These are phyloP conservation scores for Chelon auratus DNA, from an alignment of 2,797 vertebrate genomes.

Conservation along the genomic window DNA sequence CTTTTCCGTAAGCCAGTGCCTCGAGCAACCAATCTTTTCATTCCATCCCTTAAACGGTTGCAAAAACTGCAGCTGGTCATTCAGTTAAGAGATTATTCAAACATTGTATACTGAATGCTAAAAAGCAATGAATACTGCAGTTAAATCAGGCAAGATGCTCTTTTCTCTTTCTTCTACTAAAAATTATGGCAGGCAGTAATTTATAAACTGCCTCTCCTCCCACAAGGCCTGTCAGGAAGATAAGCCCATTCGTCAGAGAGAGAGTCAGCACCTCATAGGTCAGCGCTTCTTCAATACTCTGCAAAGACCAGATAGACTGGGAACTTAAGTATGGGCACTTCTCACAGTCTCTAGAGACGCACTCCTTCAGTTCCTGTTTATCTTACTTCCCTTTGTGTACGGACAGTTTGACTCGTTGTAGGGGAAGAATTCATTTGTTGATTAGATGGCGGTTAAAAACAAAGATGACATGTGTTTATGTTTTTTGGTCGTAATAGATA, in stretches of 20 bases:
- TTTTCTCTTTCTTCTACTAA: neutral
- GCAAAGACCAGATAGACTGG: neutral
- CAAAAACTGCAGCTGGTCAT: conserved; percentile 18
- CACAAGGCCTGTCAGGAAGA: conserved; percentile 26
- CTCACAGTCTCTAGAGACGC: neutral
- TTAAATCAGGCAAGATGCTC: neutral
- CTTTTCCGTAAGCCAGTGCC: conserved; percentile 31
- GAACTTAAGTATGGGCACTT: neutral
- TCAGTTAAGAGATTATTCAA: conserved; percentile 14
- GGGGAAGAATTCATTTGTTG: no score
- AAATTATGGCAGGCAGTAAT: conserved; percentile 7
- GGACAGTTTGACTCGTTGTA: no score
- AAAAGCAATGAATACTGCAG: neutral
- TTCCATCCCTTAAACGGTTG: neutral
- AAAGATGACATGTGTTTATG: no score
- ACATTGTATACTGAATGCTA: neutral
- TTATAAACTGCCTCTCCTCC: conserved; percentile 43
- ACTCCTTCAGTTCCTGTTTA: neutral
- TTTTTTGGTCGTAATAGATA: no score
- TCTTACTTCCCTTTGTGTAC: neutral
- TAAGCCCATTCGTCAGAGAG: conserved; percentile 29
- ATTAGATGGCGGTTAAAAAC: no score
- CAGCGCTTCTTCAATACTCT: neutral
- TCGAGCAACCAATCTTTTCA: conserved; percentile 51
- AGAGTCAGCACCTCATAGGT: conserved; percentile 34